Percentiles rank a stretch among this genome's conserved stretches.
These are phyloP conservation scores for Lissocephala sabroskyi DNA, from an alignment of 2,888 invertebrate genomes.

Conservation along the genomic window DNA sequence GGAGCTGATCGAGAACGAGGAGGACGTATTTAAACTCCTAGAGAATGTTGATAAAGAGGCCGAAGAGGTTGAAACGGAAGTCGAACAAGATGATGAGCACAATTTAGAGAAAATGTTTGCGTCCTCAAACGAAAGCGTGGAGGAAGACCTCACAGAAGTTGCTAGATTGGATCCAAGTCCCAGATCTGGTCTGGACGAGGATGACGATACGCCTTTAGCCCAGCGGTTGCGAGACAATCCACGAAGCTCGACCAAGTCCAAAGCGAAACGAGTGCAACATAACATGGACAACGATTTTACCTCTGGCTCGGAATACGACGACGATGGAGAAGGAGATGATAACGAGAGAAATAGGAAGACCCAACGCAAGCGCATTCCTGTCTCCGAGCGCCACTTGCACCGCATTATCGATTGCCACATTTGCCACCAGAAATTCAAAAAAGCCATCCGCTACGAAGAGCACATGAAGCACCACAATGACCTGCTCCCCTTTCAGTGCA, in stretches of 20 bases:
- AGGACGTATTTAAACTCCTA: slow-evolving; percentile 67
- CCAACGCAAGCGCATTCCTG: slow-evolving; percentile 52
- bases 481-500: slow-evolving; percentile 65
- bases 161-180: too few relatives aligned
- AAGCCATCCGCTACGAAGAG: slow-evolving; percentile 61
- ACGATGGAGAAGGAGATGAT: slow-evolving; percentile 28
- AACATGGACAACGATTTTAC: slow-evolving; percentile 27
- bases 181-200: too few relatives aligned
- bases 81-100: slow-evolving; percentile 17
- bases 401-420: slow-evolving; percentile 67
- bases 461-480: slow-evolving; percentile 70
- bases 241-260: slow-evolving; percentile 16
- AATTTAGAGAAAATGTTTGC: slow-evolving; percentile 27
- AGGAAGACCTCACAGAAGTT: too few relatives aligned
- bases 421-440: slow-evolving; percentile 67
- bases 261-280: slow-evolving; percentile 18
- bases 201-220: slow-evolving; percentile 65
- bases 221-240: slow-evolving; percentile 39
- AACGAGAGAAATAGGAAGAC: slow-evolving; percentile 34
- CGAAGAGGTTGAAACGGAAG: slow-evolving; percentile 50
- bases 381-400: slow-evolving; percentile 56
- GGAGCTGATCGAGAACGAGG: slow-evolving; percentile 66
- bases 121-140: slow-evolving; percentile 47
- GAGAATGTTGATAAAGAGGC: slow-evolving; percentile 65
- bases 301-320: slow-evolving; percentile 27